Evolutionary conservation across 2,888 invertebrate genomes (phyloP).

Genomic region (Alloscopus bannaensis): DNA sequence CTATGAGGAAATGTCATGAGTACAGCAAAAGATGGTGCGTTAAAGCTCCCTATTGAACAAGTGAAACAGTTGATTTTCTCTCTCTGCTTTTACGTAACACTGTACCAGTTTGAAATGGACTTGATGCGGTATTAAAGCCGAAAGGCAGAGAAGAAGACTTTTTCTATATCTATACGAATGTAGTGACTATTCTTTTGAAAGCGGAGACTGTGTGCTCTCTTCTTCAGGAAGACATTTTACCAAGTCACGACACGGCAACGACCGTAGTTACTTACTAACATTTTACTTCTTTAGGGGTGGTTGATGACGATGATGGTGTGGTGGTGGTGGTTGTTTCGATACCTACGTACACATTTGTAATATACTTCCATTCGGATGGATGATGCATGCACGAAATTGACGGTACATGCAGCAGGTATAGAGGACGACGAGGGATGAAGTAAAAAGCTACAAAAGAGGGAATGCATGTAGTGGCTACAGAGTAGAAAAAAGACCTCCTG

Average conservation of each 20-base stretch:
- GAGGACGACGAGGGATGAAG: not conserved
- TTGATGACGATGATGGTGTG: slow-evolving; percentile 38
- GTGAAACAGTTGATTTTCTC: too few species aligned
- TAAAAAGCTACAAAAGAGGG: slow-evolving; percentile 18
- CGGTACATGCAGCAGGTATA: not conserved
- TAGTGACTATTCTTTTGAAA: too few species aligned
- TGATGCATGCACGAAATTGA: not conserved
- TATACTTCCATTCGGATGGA: slow-evolving; percentile 5
- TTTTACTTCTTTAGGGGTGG: slow-evolving; percentile 60
- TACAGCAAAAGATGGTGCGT: too few species aligned
- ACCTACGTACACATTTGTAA: not conserved
- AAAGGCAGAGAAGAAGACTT: too few species aligned
- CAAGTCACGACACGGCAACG: slow-evolving; percentile 64
- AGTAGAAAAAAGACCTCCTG: slow-evolving; percentile 72
- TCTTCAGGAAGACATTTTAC: slow-evolving; percentile 29
- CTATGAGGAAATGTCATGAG: too few species aligned
- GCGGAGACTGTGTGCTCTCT: not conserved
- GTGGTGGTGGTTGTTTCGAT: slow-evolving; percentile 65
- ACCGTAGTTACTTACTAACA: slow-evolving; percentile 58
- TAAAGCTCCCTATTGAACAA: too few species aligned
- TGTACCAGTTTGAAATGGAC: too few species aligned
- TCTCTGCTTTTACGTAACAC: too few species aligned
- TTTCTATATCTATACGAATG: too few species aligned
- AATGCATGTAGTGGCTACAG: slow-evolving; percentile 2
- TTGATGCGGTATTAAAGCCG: too few species aligned